Conservation (phyloP, 2,113 vertebrate species). For the Tachuris rubrigastra region DNA sequence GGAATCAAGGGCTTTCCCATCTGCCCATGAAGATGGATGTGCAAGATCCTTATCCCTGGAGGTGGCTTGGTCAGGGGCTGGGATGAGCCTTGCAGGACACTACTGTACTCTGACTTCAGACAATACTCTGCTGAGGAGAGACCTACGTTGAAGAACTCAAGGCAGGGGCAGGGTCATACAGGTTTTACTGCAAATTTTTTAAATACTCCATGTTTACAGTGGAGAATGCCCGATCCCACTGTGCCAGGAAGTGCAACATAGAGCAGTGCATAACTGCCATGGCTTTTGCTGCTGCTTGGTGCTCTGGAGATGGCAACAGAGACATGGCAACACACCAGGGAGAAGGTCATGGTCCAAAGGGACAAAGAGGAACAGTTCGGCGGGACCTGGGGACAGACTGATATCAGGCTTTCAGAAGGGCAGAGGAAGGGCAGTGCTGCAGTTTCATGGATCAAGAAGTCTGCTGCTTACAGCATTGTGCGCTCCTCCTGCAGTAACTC, state of each 20-base stretch:
- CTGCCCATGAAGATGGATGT: rapidly evolving
- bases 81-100: not conserved
- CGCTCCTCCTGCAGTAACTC: not conserved
- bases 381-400: rapidly evolving
- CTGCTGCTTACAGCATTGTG: not conserved
- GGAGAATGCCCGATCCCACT: not conserved
- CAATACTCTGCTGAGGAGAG: not conserved
- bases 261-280: not conserved
- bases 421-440: not conserved
- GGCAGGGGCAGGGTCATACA: not conserved
- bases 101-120: not conserved
- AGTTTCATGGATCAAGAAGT: not conserved
- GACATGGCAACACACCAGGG: not conserved
- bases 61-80: not conserved
- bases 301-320: not conserved
- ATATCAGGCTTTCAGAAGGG: not conserved
- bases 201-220: not conserved
- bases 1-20: not conserved
- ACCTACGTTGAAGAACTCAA: rapidly evolving
- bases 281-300: not conserved
- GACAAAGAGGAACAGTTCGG: not conserved
- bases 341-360: not conserved
- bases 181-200: not conserved
- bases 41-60: not conserved
- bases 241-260: not conserved